phyloP scores from a whole-genome alignment of 2,888 invertebrate genomes.

The Abscondita cerata region DNA sequence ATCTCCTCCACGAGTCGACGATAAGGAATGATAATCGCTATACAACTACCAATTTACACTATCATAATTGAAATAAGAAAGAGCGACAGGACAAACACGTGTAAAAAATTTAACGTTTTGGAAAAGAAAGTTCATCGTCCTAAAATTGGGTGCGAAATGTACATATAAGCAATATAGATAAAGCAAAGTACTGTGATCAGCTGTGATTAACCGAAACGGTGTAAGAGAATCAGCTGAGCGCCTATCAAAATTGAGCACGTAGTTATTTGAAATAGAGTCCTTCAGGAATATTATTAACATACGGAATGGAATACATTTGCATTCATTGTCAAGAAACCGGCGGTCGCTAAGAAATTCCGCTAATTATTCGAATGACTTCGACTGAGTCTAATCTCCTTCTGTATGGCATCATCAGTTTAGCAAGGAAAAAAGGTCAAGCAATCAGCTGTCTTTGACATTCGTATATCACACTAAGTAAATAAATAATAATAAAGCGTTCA shows the following conservation, averaged over 20 bases:
- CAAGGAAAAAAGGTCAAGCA: conserved; percentile 37
- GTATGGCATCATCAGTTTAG: conserved; percentile 27
- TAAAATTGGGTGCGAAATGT: conserved; percentile 34
- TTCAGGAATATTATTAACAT: conserved; percentile 13
- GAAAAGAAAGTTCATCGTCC: conserved; percentile 34
- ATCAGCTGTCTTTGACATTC: conserved; percentile 41
- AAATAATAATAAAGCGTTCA: conserved; percentile 33
- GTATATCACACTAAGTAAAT: conserved; percentile 31
- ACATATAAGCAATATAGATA: conserved; percentile 33
- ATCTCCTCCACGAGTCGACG: conserved; percentile 9
- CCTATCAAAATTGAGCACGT: too few species aligned
- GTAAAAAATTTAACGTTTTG: conserved; percentile 27
- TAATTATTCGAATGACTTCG: conserved; percentile 30
- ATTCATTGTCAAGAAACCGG: conserved; percentile 16
- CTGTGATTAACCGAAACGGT: conserved; percentile 25
- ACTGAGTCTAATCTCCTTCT: conserved; percentile 15
- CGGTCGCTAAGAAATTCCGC: conserved; percentile 28
- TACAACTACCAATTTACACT: conserved; percentile 19
- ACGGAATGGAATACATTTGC: conserved; percentile 25
- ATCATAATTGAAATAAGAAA: conserved; percentile 19
- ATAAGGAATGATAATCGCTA: conserved; percentile 25
- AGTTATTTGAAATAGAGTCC: too few species aligned
- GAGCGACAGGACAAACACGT: conserved; percentile 20
- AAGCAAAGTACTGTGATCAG: conserved; percentile 31
- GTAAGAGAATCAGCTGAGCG: conserved; percentile 26